Base-by-base conservation (phyloP, 2,797 vertebrate genomes). In the Typhlichthys subterraneus region DNA sequence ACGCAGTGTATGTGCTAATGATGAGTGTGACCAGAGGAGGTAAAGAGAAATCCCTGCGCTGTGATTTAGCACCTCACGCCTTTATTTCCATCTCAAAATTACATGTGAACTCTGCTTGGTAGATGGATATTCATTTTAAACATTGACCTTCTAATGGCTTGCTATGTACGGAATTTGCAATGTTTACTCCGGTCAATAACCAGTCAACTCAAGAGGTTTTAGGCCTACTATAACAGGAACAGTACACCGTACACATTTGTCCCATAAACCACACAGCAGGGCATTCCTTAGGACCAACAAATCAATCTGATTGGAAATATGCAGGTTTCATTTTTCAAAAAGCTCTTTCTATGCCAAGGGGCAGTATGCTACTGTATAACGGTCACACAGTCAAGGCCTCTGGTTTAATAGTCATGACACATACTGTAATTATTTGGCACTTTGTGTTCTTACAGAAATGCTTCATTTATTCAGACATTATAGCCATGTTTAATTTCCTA, bases 1-100 rank as follows among this genome's bases (percentile, higher is more conserved):
- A 75, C 79, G 81, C 75, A 10, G 80, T 69, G 80, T 54, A 29
- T 67, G 84, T 70, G 73, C 70, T 82, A 71, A 77, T 82, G 87
- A 87, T 76, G 81, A 85, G 79, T 76, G 74, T 51, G 75, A 77
- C 80, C 84, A 66, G 59, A 72, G 69, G 64, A 79, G 73, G 47
- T 62, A 54, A 62, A 70, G n/a, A 71, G 81, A 69, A 82, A 69
- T 73, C 75, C 77, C 73, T 0, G 19, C 59, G 69, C 33, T 9
- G 79, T 17, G 64, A 67, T 80, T 73, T 72, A 74, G 81, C 76
- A 57, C 56, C 1, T 4, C 0, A 4, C 33, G 1, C 7, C 9
- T 38, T 38, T 2, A 9, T 38, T 38, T 38, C 33, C 33, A 38
- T 9, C 33, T 38, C 33, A 38, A 38, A 60, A 48, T 8, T 67